A percentile compares a stretch with the other conserved stretches of the same genome.
Conservation (phyloP, 2,888 invertebrate species). For the Harpagoxenus sublaevis region DNA sequence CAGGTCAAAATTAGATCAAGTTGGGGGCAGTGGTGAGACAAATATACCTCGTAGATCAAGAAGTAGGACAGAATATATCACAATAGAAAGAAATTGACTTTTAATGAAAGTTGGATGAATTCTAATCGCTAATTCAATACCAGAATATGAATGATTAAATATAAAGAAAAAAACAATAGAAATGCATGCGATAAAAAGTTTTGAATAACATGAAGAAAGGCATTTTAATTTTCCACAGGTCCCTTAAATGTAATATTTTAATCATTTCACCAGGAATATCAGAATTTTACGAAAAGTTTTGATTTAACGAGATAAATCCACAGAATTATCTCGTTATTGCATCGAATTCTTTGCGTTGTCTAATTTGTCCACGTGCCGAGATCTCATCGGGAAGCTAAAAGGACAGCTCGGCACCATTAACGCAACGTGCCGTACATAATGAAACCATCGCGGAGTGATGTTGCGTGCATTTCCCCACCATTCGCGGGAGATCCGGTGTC, state of each 20-base stretch:
- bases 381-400: not conserved
- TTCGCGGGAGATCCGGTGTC: constrained; percentile 9
- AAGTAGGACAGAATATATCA: not conserved
- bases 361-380: not conserved
- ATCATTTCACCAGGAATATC: not conserved
- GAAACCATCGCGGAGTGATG: not conserved
- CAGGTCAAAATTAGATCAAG: constrained; percentile 7
- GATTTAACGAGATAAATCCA: not conserved
- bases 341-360: not conserved
- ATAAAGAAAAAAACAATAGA: not conserved
- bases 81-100: not conserved
- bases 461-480: not conserved
- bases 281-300: too few relatives aligned
- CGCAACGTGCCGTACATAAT: not conserved
- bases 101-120: not conserved
- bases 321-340: not conserved
- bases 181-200: too few relatives aligned
- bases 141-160: not conserved
- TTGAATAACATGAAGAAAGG: not conserved
- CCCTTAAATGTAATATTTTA: not conserved
- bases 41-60: not conserved
- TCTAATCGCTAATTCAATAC: not conserved
- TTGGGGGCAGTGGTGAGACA: not conserved
- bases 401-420: not conserved
- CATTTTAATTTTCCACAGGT: not conserved